These are phyloP conservation scores for Serinus canaria DNA, from an alignment of 2,113 vertebrate genomes.

Conservation along the genomic window DNA sequence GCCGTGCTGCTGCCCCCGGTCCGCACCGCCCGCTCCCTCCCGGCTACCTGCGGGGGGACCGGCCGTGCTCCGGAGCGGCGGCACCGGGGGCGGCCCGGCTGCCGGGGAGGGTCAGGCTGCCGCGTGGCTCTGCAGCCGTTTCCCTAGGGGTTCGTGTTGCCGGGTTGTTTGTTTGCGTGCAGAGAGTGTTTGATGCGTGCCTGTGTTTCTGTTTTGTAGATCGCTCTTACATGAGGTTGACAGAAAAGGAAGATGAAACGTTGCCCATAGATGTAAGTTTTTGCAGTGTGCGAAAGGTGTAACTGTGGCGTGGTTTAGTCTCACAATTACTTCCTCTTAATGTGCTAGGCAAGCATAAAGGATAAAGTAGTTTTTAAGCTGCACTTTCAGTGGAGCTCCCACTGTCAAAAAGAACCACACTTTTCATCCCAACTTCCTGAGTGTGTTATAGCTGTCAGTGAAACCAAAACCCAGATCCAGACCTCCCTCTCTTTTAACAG, in stretches of 20 bases:
- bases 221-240: slow-evolving; percentile 93
- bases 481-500: neutral
- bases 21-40: neutral
- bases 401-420: neutral
- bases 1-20: neutral
- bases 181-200: accelerated
- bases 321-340: neutral
- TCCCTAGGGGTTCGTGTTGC: accelerated
- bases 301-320: neutral
- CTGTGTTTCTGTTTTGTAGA: slow-evolving; percentile 67
- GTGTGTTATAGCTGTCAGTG: neutral
- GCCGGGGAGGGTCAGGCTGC: neutral
- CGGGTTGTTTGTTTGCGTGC: accelerated
- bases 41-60: neutral
- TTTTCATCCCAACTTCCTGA: accelerated
- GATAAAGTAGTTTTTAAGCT: neutral
- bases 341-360: neutral
- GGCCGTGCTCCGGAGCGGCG: neutral
- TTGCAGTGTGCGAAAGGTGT: neutral
- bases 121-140: accelerated
- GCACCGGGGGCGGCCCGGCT: too few species aligned
- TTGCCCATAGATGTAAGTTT: slow-evolving; percentile 93
- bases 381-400: neutral
- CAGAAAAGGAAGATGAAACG: slow-evolving; percentile 96
- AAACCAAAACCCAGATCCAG: neutral